phyloP scores from a whole-genome alignment of 2,113 vertebrate species.

The Pristiophorus japonicus region DNA sequence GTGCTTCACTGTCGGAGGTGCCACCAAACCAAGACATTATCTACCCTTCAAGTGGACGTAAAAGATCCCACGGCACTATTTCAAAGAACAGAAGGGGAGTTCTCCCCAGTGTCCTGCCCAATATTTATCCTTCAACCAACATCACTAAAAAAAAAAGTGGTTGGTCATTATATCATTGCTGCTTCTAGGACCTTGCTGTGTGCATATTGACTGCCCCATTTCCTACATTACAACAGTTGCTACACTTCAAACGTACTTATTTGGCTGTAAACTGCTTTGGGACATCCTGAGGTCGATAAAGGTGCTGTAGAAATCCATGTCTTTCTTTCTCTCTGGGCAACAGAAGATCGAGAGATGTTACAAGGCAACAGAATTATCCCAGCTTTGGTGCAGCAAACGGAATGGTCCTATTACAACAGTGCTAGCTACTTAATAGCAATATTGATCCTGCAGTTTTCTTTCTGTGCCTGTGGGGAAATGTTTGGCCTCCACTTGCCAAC shows the following conservation, averaged over 20 bases:
- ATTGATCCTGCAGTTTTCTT: background rate
- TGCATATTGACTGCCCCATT: background rate
- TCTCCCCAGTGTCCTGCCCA: background rate
- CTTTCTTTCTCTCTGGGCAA: background rate
- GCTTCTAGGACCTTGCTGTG: background rate
- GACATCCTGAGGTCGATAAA: background rate
- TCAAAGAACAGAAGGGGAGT: background rate
- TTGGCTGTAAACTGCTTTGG: background rate
- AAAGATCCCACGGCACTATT: background rate
- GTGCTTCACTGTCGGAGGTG: too few species aligned
- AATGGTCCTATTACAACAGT: background rate
- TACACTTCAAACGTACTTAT: background rate
- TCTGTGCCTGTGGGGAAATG: background rate
- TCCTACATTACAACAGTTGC: background rate
- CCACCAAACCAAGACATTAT: background rate
- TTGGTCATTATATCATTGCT: background rate
- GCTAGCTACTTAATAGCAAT: background rate
- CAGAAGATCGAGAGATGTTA: background rate
- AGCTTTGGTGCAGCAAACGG: background rate
- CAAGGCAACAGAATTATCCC: background rate
- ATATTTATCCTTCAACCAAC: background rate
- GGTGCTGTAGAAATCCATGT: background rate
- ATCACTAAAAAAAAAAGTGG: background rate
- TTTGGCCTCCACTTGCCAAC: background rate
- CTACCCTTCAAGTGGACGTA: background rate